Percentiles rank a stretch among this genome's conserved stretches.
Conservation (phyloP, 2,888 invertebrate species). For the Hydraecia micacea region DNA sequence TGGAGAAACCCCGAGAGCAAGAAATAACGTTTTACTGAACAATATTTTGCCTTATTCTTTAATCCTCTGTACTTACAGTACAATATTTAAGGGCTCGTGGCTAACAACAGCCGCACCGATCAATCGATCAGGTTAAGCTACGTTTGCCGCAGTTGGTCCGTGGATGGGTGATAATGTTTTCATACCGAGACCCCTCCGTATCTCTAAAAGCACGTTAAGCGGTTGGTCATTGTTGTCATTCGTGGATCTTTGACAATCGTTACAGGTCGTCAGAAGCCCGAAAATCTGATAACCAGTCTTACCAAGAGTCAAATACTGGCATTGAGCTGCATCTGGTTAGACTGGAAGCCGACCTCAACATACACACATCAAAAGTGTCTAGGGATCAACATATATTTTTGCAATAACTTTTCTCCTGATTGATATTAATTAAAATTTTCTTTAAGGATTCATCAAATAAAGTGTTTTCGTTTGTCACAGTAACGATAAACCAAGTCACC, state of each 20-base stretch:
- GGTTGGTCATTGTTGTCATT: background rate
- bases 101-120: background rate
- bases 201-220: background rate
- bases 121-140: background rate
- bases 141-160: background rate
- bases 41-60: constrained; percentile 60
- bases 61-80: constrained; percentile 45
- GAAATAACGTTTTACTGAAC: constrained; percentile 69
- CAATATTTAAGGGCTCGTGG: background rate
- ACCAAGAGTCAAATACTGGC: background rate
- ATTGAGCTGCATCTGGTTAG: background rate
- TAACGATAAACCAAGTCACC: too few species aligned
- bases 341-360: background rate
- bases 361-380: too few species aligned
- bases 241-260: background rate
- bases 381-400: too few species aligned
- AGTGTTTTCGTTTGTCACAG: too few species aligned
- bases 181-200: background rate
- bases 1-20: constrained; percentile 65
- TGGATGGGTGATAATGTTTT: background rate
- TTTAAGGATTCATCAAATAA: too few species aligned
- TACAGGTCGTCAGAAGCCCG: too few species aligned
- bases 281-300: too few species aligned
- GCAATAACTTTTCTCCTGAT: too few species aligned
- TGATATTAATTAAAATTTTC: too few species aligned